phyloP scores from a whole-genome alignment of 2,113 vertebrate genomes.

The Clarias gariepinus region DNA sequence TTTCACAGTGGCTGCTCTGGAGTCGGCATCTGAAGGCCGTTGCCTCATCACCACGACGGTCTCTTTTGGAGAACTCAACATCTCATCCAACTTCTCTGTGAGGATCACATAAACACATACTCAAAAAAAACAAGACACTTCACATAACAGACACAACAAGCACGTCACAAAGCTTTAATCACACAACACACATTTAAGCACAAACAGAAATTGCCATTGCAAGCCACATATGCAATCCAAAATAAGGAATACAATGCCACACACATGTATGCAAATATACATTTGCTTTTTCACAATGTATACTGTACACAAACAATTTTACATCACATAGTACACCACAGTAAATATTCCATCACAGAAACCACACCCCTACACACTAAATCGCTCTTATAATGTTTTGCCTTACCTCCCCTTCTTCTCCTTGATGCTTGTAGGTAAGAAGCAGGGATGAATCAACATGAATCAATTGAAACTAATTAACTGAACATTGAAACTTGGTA shows the following conservation, averaged over 20 bases:
- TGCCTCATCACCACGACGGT: slow-evolving; percentile 76
- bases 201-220: background rate
- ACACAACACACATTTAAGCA: slow-evolving; percentile 18
- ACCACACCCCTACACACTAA: slow-evolving; percentile 20
- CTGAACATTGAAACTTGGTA: background rate
- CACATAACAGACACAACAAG: background rate
- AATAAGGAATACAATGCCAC: slow-evolving; percentile 4
- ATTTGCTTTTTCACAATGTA: background rate
- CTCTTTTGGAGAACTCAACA: slow-evolving; percentile 83
- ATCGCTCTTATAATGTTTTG: slow-evolving; percentile 30
- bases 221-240: background rate
- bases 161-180: background rate
- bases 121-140: background rate
- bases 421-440: slow-evolving; percentile 82
- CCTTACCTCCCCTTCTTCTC: slow-evolving; percentile 97
- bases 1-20: slow-evolving; percentile 91
- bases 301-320: slow-evolving; percentile 15
- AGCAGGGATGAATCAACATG: slow-evolving; percentile 49
- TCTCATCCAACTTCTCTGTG: slow-evolving; percentile 95
- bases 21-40: slow-evolving; percentile 82
- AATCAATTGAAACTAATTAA: slow-evolving; percentile 7
- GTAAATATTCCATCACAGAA: slow-evolving; percentile 22
- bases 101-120: slow-evolving; percentile 38
- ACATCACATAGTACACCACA: slow-evolving; percentile 29
- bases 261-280: background rate